Percentiles rank a stretch among this genome's conserved stretches.
Conservation (phyloP, 2,888 invertebrate genomes). For the Torymus tubicola region DNA sequence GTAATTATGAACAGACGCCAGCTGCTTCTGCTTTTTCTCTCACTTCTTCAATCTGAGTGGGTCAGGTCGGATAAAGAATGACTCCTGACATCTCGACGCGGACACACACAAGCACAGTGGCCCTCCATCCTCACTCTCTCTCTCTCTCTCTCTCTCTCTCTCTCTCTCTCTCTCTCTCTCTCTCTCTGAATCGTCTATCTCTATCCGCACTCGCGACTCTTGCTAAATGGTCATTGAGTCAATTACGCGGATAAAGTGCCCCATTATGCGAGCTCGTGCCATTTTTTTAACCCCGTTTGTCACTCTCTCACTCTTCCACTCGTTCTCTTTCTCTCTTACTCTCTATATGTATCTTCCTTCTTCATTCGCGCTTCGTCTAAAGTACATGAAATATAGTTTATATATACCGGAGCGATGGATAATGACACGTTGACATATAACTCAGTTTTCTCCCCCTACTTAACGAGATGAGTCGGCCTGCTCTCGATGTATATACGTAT, state of each 20-base stretch:
- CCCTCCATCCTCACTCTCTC: too few relatives aligned
- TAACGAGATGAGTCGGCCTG: conserved; percentile 38
- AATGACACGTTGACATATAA: conserved; percentile 37
- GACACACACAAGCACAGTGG: too few relatives aligned
- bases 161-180: conserved; percentile 60
- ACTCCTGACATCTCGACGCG: too few relatives aligned
- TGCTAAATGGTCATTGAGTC: conserved; percentile 73
- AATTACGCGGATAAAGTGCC: conserved; percentile 74
- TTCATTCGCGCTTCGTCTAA: too few relatives aligned
- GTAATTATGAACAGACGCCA: not conserved
- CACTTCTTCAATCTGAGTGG: conserved; percentile 17
- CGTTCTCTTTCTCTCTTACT: too few relatives aligned
- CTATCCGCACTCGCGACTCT: conserved; percentile 60
- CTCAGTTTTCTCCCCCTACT: not conserved
- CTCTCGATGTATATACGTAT: not conserved
- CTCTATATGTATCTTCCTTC: too few relatives aligned
- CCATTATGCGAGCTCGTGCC: conserved; percentile 69
- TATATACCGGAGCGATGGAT: conserved; percentile 4
- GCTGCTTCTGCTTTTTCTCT: not conserved
- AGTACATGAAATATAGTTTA: too few relatives aligned
- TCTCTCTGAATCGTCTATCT: conserved; percentile 52
- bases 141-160: not conserved
- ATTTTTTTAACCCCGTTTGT: conserved; percentile 72
- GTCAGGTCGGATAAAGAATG: conserved; percentile 15
- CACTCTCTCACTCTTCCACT: conserved; percentile 9